Evolutionary conservation across 2,888 invertebrate species (phyloP).

Genomic region (Melitaea athalia): DNA sequence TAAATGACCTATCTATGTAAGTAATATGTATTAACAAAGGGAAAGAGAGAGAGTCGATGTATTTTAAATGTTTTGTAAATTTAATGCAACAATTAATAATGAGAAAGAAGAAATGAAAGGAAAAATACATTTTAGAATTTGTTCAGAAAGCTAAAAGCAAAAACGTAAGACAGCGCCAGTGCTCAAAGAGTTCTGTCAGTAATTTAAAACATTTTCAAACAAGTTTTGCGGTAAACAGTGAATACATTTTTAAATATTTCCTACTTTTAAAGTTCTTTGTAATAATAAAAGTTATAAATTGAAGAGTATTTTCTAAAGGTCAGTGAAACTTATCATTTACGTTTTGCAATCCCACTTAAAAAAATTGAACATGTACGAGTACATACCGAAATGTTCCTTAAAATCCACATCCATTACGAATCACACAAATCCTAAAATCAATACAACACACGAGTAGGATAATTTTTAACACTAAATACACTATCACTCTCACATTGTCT

Average conservation of each 20-base stretch:
- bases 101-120: background rate
- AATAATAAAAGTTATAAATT: too few species aligned
- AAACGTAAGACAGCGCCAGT: slow-evolving; percentile 10
- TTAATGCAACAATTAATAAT: background rate
- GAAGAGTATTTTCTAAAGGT: too few species aligned
- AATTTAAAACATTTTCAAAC: background rate
- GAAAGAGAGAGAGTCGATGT: background rate
- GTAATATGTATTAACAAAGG: background rate
- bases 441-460: background rate
- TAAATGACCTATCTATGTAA: too few species aligned
- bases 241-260: too few species aligned
- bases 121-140: background rate
- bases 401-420: slow-evolving; percentile 45
- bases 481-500: slow-evolving; percentile 26
- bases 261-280: too few species aligned
- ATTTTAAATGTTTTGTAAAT: background rate
- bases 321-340: background rate
- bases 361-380: background rate
- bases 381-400: slow-evolving; percentile 42
- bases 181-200: background rate
- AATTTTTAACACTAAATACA: background rate
- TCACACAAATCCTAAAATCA: slow-evolving; percentile 15
- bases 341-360: background rate
- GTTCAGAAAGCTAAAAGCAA: slow-evolving; percentile 20
- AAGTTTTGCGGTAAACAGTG: background rate